phyloP scores from a whole-genome alignment of 2,113 vertebrate genomes.

The Sapayoa aenigma region DNA sequence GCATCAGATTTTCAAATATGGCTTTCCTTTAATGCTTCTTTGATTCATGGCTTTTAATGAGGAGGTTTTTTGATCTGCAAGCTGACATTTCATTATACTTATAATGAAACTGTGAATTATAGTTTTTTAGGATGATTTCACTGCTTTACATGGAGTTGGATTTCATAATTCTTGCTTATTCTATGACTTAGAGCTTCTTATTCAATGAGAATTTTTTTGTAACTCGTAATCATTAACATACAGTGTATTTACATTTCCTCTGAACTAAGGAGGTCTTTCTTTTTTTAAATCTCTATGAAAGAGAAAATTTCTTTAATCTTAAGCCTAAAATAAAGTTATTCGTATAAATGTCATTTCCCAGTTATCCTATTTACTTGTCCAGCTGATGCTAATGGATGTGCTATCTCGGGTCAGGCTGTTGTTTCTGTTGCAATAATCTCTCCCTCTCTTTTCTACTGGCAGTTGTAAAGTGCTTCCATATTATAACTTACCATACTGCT shows the following conservation, averaged over 20 bases:
- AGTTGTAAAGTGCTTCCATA: background rate
- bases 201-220: background rate
- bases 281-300: background rate
- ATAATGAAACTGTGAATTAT: background rate
- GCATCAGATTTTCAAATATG: background rate
- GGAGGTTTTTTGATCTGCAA: constrained; percentile 3
- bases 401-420: background rate
- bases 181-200: background rate
- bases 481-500: background rate
- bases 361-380: background rate
- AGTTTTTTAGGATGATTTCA: background rate
- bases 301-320: background rate
- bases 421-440: background rate
- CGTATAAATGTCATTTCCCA: background rate
- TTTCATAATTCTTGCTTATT: background rate
- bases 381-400: background rate
- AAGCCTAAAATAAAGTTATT: background rate
- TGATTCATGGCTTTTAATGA: constrained; percentile 6
- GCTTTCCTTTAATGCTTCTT: background rate
- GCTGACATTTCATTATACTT: background rate
- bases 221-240: background rate
- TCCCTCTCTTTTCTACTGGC: background rate
- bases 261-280: background rate
- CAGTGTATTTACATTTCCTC: background rate
- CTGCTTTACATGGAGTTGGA: background rate